phyloP scores from a whole-genome alignment of 2,113 vertebrate genomes.

The Bos javanicus region DNA sequence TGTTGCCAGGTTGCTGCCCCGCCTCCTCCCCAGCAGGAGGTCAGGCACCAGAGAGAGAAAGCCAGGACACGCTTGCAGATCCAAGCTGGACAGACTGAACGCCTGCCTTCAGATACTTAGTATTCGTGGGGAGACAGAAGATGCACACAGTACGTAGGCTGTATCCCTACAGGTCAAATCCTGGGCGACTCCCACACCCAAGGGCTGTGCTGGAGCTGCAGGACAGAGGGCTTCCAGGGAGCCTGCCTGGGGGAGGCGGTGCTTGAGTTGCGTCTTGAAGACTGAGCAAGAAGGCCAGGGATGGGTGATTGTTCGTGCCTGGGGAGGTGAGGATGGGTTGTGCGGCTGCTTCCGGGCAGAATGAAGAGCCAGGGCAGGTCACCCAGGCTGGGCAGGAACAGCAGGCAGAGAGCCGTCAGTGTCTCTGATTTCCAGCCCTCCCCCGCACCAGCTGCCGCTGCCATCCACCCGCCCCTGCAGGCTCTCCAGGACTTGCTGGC shows the following conservation, averaged over 20 bases:
- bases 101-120: accelerated
- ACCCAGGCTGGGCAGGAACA: accelerated
- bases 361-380: background rate
- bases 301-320: background rate
- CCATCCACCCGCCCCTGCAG: accelerated
- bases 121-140: accelerated
- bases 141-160: accelerated
- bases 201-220: background rate
- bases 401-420: accelerated
- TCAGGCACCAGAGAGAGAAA: background rate
- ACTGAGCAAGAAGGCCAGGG: too few relatives aligned
- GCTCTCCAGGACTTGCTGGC: background rate
- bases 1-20: background rate
- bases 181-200: accelerated
- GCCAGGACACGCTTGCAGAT: accelerated
- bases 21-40: background rate
- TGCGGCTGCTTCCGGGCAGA: accelerated
- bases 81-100: background rate
- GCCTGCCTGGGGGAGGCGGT: background rate
- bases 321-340: background rate
- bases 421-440: accelerated
- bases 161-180: background rate
- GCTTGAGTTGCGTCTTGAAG: background rate
- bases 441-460: background rate
- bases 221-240: background rate